Evolutionary conservation across 1,140 invertebrate genomes (phyloP).

Genomic region (Akabosia matsudoensis): DNA sequence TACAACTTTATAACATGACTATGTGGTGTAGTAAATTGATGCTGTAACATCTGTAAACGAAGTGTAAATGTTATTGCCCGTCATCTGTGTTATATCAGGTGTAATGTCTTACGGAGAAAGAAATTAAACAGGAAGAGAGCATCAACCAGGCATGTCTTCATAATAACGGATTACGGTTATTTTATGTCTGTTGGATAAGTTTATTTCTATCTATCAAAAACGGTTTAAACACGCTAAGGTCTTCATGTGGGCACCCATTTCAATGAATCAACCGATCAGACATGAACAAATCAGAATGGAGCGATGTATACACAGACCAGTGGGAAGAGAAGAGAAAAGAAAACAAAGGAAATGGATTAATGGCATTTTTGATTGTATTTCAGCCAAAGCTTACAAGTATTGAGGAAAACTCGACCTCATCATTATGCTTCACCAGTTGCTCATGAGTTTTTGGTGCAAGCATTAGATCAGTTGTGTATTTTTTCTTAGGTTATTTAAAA

Average conservation of each 20-base stretch:
- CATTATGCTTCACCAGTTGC: no score
- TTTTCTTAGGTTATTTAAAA: no score
- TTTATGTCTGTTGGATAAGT: not conserved
- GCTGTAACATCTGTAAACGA: conserved; percentile 22
- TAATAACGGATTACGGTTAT: not conserved
- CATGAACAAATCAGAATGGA: not conserved
- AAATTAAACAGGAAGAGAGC: conserved; percentile 4
- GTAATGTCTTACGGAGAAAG: not conserved
- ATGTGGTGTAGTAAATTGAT: not conserved
- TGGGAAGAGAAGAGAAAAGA: not conserved
- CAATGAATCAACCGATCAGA: not conserved
- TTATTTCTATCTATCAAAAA: not conserved
- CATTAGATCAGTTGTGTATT: no score
- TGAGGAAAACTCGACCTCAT: no score
- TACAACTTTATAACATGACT: no score
- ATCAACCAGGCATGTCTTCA: not conserved
- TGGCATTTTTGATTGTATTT: no score
- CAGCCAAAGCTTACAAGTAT: no score
- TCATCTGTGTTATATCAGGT: conserved; percentile 25
- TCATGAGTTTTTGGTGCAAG: no score
- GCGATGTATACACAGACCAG: not conserved
- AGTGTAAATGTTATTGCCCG: conserved; percentile 22
- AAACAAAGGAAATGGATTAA: no score
- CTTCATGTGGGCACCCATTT: not conserved
- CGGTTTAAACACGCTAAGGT: not conserved